Evolutionary conservation across 2,888 invertebrate genomes (phyloP).

Genomic region (Byasa hedistus): DNA sequence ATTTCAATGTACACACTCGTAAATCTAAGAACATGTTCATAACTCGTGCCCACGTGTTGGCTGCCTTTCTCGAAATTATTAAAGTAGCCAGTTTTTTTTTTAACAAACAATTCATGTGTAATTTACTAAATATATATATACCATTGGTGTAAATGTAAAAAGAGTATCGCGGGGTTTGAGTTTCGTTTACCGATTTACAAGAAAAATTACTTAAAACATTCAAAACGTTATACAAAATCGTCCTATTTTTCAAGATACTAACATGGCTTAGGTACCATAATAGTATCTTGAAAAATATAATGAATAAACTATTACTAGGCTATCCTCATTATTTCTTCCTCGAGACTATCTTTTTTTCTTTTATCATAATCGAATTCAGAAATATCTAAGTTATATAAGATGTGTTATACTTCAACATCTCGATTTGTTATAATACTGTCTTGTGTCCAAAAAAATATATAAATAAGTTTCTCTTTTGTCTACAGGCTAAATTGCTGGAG

Average conservation of each 20-base stretch:
- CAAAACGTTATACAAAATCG: too few species aligned
- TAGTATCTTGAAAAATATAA: not conserved
- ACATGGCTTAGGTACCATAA: too few species aligned
- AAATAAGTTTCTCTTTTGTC: conserved; percentile 48
- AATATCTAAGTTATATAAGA: not conserved
- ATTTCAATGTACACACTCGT: conserved; percentile 19
- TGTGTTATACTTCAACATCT: not conserved
- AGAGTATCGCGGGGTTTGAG: too few species aligned
- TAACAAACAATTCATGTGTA: not conserved
- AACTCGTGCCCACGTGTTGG: not conserved
- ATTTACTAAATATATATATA: too few species aligned
- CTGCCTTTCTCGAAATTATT: conserved; percentile 5
- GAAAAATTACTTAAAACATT: too few species aligned
- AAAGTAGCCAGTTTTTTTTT: conserved; percentile 1
- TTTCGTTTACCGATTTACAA: too few species aligned
- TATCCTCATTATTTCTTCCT: too few species aligned
- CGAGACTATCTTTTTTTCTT: too few species aligned
- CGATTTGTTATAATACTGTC: not conserved
- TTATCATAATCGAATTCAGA: not conserved
- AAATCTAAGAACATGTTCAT: conserved; percentile 17
- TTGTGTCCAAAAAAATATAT: not conserved
- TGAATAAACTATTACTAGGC: too few species aligned
- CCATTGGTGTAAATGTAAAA: too few species aligned
- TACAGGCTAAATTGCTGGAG: conserved; percentile 94
- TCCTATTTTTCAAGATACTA: too few species aligned